Base-by-base conservation (phyloP, 30 jellyfish, hydroid and myxozoan species). In the Nemopilema nomurai region DNA sequence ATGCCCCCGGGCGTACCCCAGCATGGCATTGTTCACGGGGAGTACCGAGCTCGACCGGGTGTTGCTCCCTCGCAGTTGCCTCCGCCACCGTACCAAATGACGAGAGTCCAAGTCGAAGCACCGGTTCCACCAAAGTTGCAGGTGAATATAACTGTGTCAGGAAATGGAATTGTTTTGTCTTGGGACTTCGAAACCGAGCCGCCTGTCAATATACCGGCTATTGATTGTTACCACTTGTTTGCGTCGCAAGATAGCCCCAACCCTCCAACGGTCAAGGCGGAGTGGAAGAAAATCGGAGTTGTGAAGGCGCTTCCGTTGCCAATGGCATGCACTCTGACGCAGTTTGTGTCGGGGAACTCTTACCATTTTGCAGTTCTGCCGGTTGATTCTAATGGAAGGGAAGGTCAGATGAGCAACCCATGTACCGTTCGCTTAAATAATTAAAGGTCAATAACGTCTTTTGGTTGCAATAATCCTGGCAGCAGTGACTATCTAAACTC, bases 321-420 rank as follows among this genome's bases (percentile, higher is more conserved):
- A n/a, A 95, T 95, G 99, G 99, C 99, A 18, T 95, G 99, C 69
- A 95, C 99, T 22, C 76, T 95, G 78, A 89, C 99, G n/a, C 99
- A 95, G 67, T 89, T 95, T 78, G 96, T 96, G 3, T 79, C 95
- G n/a, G 97, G 99, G 1, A 86, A 83, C 51, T 85, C 94, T 1
- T 95, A 95, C 74, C 93, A 81, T 75, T 95, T 95, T 77, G 97
- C 96, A 3, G 97, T 95, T 51, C 70, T 86, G 62, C 97, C 99
- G 0, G 96, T 95, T 16, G 99, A 95, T 74, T 87, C 79, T 33
- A 89, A 95, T 80, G 99, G 97, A 16, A 33, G 92, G 18, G 96
- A 95, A 67, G 99, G 99, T 20, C 96, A 80, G 29, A 80, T 95
- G 94, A 90, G 97, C 69, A 95, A 95, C 74, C 91, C 97, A 1